These are phyloP conservation scores for Ormyrus rosae DNA, from an alignment of 2,888 invertebrate species.

Conservation along the genomic window DNA sequence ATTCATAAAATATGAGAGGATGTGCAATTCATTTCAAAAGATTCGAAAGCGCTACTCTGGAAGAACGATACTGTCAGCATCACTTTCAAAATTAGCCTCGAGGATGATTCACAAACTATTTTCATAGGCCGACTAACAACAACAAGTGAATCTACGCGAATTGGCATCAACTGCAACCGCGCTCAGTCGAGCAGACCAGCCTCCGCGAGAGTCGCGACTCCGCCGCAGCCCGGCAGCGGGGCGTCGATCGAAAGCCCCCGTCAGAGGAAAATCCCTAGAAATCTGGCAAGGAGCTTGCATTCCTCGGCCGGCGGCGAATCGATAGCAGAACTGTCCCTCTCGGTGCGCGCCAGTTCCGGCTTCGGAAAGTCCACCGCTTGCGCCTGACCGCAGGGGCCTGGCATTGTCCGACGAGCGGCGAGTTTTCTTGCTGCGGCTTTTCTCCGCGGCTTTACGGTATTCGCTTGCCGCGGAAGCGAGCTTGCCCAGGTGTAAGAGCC, in stretches of 20 bases:
- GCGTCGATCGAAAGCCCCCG: too few relatives aligned
- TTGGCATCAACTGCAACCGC: background rate
- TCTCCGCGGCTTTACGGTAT: too few relatives aligned
- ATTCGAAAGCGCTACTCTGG: too few relatives aligned
- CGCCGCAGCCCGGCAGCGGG: background rate
- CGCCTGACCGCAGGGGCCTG: background rate
- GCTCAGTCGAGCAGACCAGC: background rate
- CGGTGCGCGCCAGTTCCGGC: conserved; percentile 31
- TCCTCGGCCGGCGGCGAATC: conserved; percentile 18
- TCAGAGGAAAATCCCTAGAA: conserved; percentile 2
- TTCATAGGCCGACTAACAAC: background rate
- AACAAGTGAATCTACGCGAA: background rate
- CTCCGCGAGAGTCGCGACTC: background rate
- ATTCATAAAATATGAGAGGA: too few relatives aligned
- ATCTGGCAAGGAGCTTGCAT: background rate
- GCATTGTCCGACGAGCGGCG: background rate
- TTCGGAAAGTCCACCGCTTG: background rate
- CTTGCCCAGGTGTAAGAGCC: too few relatives aligned
- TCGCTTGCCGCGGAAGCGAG: too few relatives aligned
- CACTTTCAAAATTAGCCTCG: background rate
- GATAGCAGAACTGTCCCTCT: conserved; percentile 37
- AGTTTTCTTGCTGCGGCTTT: too few relatives aligned
- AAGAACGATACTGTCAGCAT: background rate
- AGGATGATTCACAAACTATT: background rate
- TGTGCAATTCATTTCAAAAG: too few relatives aligned